Evolutionary conservation across 2,888 invertebrate species (phyloP).

Genomic region (Pardosa pseudoannulata): DNA sequence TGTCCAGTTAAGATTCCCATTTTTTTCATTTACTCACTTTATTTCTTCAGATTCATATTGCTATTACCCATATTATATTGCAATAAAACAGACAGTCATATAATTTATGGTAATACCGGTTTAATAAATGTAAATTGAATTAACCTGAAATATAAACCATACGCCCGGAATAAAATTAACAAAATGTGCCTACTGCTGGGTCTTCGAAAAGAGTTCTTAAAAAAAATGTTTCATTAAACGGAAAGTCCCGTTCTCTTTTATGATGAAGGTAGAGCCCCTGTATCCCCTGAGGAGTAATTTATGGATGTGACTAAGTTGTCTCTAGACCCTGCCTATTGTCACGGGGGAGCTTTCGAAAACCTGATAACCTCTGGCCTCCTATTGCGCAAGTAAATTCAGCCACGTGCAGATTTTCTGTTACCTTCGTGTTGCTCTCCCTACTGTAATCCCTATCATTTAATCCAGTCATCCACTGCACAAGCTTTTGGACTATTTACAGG

Average conservation of each 20-base stretch:
- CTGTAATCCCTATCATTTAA: conserved; percentile 36
- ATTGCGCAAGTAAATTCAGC: conserved; percentile 59
- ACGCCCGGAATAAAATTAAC: too few species aligned
- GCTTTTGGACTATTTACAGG: conserved; percentile 23
- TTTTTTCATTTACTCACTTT: too few species aligned
- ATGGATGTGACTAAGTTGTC: conserved; percentile 68
- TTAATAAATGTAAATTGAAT: too few species aligned
- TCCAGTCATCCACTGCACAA: conserved; percentile 34
- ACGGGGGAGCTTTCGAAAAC: conserved; percentile 46
- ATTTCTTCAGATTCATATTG: too few species aligned
- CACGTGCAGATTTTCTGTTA: conserved; percentile 59
- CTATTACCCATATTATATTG: too few species aligned
- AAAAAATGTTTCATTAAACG: too few species aligned
- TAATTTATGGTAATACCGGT: too few species aligned
- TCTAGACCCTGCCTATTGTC: conserved; percentile 49
- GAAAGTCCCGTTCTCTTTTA: not conserved
- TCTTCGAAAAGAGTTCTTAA: too few species aligned
- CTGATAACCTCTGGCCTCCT: conserved; percentile 54
- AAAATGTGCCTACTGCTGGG: too few species aligned
- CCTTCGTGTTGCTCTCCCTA: conserved; percentile 38
- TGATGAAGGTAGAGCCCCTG: conserved; percentile 42
- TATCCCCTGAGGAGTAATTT: conserved; percentile 58
- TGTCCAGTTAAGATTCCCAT: too few species aligned
- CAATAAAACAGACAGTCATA: too few species aligned
- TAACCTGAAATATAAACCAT: too few species aligned